Base-by-base conservation (phyloP, 2,113 vertebrate genomes). In the Pantherophis guttatus region DNA sequence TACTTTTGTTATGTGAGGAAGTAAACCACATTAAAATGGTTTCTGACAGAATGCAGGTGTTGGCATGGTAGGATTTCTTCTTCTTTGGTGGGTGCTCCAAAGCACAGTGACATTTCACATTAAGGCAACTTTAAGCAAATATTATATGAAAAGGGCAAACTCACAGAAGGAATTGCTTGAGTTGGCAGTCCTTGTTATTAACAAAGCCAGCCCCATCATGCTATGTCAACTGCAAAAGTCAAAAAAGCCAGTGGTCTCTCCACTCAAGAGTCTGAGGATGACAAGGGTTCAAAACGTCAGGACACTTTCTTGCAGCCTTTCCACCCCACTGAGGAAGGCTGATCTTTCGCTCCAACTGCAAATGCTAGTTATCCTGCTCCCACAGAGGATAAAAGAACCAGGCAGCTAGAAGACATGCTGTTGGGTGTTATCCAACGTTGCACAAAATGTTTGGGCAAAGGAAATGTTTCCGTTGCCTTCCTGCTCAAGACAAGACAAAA, bases 1-100 rank as follows among this genome's bases (percentile, higher is more conserved):
- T 97, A 97, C 93, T 96, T 92, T 93, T 95, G 97, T 95, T 97
- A 95, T 93, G 95, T 97, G 95, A 97, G 96, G 95, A 97, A 97
- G 95, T 94, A 94, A 94, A 90, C 94, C 70, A 95, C 95, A 12
- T 97, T 97, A 96, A 95, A 95, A 97, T 95, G 94, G 95, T 95
- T 97, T 97, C 94, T 97, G 97, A 97, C 97, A 97, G 96, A 93
- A 92, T 96, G 87, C 92, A 94, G 96, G 81, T 96, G 96, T 97
- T 96, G 97, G 96, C 94, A 95, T 94, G 94, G 95, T 96, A 97
- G 96, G 95, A 94, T 94, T 95, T 92, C 91, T 91, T 81, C 92
- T 96, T 97, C 97, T 97, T 97, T 92, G 95, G 95, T 92, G 97
- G 94, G 94, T 94, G 96, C 95, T 97, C 91, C 96, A 96, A 97